Base-by-base conservation (phyloP, 2,888 invertebrate species). In the Spilosoma lubricipeda region DNA sequence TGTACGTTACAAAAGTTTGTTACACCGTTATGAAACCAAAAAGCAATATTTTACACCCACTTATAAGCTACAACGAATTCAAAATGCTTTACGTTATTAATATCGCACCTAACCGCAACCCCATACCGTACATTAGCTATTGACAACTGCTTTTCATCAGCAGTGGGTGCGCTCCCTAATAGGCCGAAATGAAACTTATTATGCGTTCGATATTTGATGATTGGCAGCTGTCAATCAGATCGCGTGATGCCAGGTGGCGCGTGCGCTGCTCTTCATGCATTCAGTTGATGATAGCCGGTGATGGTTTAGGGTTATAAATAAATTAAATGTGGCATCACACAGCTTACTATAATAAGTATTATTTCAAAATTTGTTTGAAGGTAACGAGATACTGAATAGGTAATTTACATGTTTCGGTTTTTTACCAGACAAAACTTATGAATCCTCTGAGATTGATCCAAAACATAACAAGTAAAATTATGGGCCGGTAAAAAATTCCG, bases 161-260 rank as follows among this genome's bases (percentile, higher is more conserved):
- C 78, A 76, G 71, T 91, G 90, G 92, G 90, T 88, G 91, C 89
- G 88, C 87, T 80, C 83, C 85, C 89, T 94, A 93, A 93, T 94
- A 92, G 92, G 91, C 90, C 85, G 87, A 90, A 93, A 93, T 92
- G 90, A 88, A 90, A 90, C 92, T 90, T 91, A 92, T 93, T 92
- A 93, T 91, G 86, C 86, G 84, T 86, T 89, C 91, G 92, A 91
- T 91, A 90, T 89, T 88, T 90, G 86, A 82, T 92, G 93, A 95
- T 94, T 94, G 95, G 92, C 95, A 94, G 94, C 93, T 93, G 95
- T 88, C 95, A 94, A 94, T 95, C 93, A 90, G 78, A 72, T 91
- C 87, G 92, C 92, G 90, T 91, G 93, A 86, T 83, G 83, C 93
- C 91, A 93, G 93, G 91, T 93, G 93, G 92, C 92, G 91, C 90